These are phyloP conservation scores for Lysiphlebus fabarum DNA, from an alignment of 1,140 invertebrate genomes.

Conservation along the genomic window DNA sequence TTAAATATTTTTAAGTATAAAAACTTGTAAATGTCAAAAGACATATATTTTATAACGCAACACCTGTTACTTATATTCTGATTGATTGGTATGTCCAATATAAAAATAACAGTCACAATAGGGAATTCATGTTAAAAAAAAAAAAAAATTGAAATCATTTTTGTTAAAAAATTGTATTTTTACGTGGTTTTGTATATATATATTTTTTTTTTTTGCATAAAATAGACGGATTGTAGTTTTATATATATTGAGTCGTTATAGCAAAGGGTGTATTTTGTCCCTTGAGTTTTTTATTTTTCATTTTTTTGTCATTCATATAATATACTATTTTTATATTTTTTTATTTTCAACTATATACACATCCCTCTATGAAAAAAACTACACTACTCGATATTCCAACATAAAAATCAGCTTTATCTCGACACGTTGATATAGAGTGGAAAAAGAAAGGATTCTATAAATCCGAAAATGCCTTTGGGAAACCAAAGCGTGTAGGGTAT, in stretches of 20 bases:
- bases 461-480: slow-evolving; percentile 22
- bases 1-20: slow-evolving; percentile 43
- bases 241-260: background rate
- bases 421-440: slow-evolving; percentile 33
- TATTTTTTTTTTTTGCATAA: background rate
- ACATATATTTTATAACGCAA: slow-evolving; percentile 34
- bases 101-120: too few species aligned
- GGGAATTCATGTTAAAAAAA: slow-evolving; percentile 1
- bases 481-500: background rate
- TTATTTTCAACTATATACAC: slow-evolving; percentile 15
- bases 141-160: slow-evolving; percentile 15
- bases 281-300: slow-evolving; percentile 34
- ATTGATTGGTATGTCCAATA: slow-evolving; percentile 38
- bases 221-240: slow-evolving; percentile 27
- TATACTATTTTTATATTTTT: too few species aligned
- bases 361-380: slow-evolving; percentile 37
- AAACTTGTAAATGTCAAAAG: slow-evolving; percentile 47
- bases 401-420: slow-evolving; percentile 56
- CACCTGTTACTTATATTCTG: slow-evolving; percentile 46
- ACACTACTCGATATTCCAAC: slow-evolving; percentile 48
- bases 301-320: slow-evolving; percentile 39
- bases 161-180: slow-evolving; percentile 10
- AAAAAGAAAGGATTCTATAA: slow-evolving; percentile 26
- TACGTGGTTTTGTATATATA: slow-evolving; percentile 7
- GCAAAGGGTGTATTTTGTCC: slow-evolving; percentile 19